Evolutionary conservation across 2,113 vertebrate species (phyloP).

Genomic region (Apodemus speciosus): DNA sequence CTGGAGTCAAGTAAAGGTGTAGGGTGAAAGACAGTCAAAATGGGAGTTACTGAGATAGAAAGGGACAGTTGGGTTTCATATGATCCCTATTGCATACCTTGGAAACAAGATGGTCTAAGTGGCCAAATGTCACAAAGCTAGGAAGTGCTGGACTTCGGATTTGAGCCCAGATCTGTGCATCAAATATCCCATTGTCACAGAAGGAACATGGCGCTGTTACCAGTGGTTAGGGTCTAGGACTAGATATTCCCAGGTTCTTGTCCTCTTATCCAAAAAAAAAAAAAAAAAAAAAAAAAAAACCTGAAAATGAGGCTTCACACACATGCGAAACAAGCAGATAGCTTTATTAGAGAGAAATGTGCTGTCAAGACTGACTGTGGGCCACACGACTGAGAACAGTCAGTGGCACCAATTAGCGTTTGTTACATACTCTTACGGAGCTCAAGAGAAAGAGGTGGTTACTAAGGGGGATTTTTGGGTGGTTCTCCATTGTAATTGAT

Average conservation of each 20-base stretch:
- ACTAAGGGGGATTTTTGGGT: neutral
- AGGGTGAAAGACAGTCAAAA: slow-evolving; percentile 39
- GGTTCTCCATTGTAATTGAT: neutral
- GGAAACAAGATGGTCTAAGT: neutral
- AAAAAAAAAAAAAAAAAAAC: neutral
- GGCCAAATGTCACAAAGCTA: neutral
- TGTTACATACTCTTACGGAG: neutral
- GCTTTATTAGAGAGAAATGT: neutral
- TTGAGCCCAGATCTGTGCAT: slow-evolving; percentile 11
- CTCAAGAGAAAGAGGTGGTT: neutral
- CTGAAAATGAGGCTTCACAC: neutral
- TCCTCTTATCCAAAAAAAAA: neutral
- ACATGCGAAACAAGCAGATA: neutral
- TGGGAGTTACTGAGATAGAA: slow-evolving; percentile 60
- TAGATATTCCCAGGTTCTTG: neutral
- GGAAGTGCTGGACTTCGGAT: slow-evolving; percentile 4
- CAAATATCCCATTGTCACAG: neutral
- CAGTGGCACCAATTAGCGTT: neutral
- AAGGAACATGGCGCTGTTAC: neutral
- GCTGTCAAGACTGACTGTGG: neutral
- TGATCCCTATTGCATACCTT: slow-evolving; percentile 5
- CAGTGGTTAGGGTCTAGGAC: neutral
- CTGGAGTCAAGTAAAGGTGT: slow-evolving; percentile 39
- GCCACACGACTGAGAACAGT: neutral
- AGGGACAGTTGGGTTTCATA: slow-evolving; percentile 29